Evolutionary conservation across 2,797 vertebrate genomes (phyloP).

Genomic region (Ceryle rudis): DNA sequence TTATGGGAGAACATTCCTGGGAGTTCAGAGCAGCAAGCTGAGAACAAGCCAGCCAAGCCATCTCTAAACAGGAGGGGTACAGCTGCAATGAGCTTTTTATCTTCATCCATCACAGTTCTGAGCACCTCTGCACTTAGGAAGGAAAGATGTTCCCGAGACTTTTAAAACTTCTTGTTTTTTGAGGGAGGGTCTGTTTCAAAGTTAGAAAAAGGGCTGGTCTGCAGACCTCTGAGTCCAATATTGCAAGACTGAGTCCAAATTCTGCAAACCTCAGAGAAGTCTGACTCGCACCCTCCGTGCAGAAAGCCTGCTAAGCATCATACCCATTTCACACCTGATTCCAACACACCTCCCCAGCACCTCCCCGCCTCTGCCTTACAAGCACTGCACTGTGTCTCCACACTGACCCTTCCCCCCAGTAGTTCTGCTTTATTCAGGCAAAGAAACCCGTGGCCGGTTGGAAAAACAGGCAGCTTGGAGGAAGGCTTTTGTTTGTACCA

Average conservation of each 20-base stretch:
- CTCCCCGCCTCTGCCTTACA: background rate
- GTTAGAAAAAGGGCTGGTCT: background rate
- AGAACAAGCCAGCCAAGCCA: background rate
- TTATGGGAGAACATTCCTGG: background rate
- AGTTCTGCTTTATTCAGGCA: background rate
- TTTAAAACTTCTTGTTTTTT: background rate
- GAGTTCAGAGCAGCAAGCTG: constrained; percentile 8
- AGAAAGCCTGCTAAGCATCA: background rate
- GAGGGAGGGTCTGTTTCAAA: background rate
- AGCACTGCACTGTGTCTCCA: background rate
- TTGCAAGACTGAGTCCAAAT: background rate
- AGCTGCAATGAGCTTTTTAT: constrained; percentile 24
- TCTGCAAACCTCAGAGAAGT: background rate
- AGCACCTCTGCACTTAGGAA: background rate
- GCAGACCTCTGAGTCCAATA: background rate
- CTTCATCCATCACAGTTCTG: background rate
- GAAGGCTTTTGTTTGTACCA: background rate
- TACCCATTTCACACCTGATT: background rate
- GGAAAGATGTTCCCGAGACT: background rate
- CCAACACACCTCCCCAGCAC: background rate
- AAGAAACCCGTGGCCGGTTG: background rate
- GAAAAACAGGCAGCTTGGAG: background rate
- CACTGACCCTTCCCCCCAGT: background rate
- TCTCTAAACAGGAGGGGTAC: background rate
- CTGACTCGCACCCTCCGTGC: fast-evolving